Base-by-base conservation (phyloP, 2,888 invertebrate genomes). In the Cheilosia vulpina region DNA sequence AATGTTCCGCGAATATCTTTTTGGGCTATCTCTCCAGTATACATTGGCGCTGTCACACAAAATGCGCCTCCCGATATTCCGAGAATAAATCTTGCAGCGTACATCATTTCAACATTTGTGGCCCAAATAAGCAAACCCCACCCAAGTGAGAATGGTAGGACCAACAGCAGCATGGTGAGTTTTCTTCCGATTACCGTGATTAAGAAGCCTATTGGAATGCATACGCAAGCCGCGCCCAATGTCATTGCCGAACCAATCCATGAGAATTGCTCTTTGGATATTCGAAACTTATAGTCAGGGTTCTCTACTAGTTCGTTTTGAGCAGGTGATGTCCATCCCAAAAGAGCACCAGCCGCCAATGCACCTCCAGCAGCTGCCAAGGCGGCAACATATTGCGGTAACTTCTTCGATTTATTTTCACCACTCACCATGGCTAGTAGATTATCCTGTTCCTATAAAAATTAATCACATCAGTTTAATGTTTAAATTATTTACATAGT, bases 1-100 rank as follows among this genome's bases (percentile, higher is more conserved):
- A 98, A 92, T 0, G 95, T 94, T 1, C 98, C 98, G 75, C 98
- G 94, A 88, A 97, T 95, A 31, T 95, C 94, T 88, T 95, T 96
- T 88, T 97, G 96, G 0, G 97, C 95, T 57, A 97, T 97, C 93
- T 98, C 98, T 52, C 95, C 96, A 5, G 95, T 96, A 90, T 97
- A 97, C 85, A 97, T 94, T 0, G 98, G 98, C 0, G 96, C 96
- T 0, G 96, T 95, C 19, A 97, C 95, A 88, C 97, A 97, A 89
- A 96, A 96, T 1, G 97, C 96, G 24, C 97, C 97, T 78, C 92
- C 92, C 24, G 92, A 89, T 53, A 92, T 88, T 87, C 92, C 92
- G 71, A 92, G 85, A 17, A 92, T 89, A 66, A 91, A 91, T 75
- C 92, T 90, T 1, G 92, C 91, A 2, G 84, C 81, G 57, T 90